These are phyloP conservation scores for Mythimna ferrago DNA, from an alignment of 2,888 invertebrate species.

Conservation along the genomic window DNA sequence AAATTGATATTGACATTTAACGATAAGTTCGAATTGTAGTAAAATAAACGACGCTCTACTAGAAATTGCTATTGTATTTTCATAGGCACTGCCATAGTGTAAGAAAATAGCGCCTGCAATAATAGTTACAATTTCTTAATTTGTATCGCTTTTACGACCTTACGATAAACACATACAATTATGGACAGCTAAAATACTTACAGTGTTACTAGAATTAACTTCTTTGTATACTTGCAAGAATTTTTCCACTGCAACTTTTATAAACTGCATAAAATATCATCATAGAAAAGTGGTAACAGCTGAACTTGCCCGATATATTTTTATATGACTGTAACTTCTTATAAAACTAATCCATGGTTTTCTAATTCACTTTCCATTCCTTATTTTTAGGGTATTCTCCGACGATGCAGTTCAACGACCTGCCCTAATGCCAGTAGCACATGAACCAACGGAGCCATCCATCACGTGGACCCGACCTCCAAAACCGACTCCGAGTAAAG, in stretches of 20 bases:
- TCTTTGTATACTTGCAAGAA: neutral
- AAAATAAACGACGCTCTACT: neutral
- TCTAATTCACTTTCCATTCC: neutral
- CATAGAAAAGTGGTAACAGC: too few species aligned
- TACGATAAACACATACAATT: neutral
- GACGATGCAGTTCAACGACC: constrained; percentile 50
- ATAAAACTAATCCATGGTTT: neutral
- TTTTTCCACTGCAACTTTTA: neutral
- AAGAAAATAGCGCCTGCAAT: constrained; percentile 25
- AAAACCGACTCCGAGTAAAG: constrained; percentile 71
- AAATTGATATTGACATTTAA: neutral
- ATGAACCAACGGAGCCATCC: constrained; percentile 72
- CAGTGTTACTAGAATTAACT: neutral
- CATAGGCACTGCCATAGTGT: neutral
- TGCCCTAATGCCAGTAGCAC: constrained; percentile 47
- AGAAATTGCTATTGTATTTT: constrained; percentile 24
- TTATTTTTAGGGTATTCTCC: constrained; percentile 69
- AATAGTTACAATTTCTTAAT: neutral
- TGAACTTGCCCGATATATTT: neutral
- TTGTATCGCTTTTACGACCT: neutral
- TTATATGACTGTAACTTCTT: neutral
- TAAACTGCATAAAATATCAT: neutral
- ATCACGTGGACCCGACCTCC: constrained; percentile 81
- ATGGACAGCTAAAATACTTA: too few species aligned
- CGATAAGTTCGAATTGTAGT: neutral